Base-by-base conservation (phyloP, 2,797 vertebrate genomes). In the Pelodytes ibericus region DNA sequence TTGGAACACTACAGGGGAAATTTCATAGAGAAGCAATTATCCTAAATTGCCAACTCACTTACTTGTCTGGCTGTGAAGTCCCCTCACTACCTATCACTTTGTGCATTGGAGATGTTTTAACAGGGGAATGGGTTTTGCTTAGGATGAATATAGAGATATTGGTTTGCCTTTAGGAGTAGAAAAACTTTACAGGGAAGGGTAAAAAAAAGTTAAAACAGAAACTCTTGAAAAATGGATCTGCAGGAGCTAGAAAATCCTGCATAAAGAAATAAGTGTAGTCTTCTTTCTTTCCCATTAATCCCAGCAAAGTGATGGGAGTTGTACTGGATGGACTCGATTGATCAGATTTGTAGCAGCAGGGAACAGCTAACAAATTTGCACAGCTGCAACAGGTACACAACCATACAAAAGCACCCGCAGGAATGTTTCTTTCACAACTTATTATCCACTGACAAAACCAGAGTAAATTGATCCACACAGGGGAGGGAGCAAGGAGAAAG, bases 1-100 rank as follows among this genome's bases (percentile, higher is more conserved):
- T 67, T 30, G 66, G 51, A 72, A 56, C 70, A 68, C 76, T 61
- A 79, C 76, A 73, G 63, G 70, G 64, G 56, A 31, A 72, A 60
- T 68, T 79, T 24, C 15, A 22, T 16, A 68, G 53, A 72, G 69
- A 72, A 47, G 75, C 62, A 78, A 78, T 78, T 78, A 78, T 72
- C 39, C 3, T 7, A 72, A 59, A 72, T 26, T 70, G 69, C 53
- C 61, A 72, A 67, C 75, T 71, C 62, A 27, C 39, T 31, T 22
- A 25, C 69, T 66, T 66, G 53, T 30, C 69, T 59, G 15, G 22
- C 67, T 59, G 62, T 60, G 22, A 59, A 66, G 31, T 51, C 18
- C 27, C 53, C 47, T 64, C 16, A 31, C 33, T 67, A 65, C 63
- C 61, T n/a, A 51, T 41, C 30, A n/a, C 29, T 16, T 56, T 69